Conservation (phyloP, 53 echinoderm and acorn worm species). For the Paelopatides confundens region DNA sequence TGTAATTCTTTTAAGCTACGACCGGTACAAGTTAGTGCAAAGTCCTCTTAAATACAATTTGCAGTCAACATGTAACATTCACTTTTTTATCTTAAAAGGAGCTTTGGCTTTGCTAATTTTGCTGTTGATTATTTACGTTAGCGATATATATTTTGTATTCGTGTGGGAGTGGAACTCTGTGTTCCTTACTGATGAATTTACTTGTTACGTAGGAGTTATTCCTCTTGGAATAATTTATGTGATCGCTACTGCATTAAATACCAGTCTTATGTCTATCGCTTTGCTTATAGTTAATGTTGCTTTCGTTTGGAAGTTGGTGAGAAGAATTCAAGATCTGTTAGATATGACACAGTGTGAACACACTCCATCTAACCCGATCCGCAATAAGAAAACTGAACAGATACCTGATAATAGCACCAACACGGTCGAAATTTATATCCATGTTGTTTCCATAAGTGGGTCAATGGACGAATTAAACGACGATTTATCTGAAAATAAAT, state of each 20-base stretch:
- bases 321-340: not conserved
- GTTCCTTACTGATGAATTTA: not conserved
- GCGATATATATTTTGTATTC: no score
- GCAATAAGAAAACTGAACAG: no score
- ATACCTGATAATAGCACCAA: no score
- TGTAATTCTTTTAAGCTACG: not conserved
- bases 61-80: not conserved
- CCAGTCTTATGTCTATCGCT: not conserved
- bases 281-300: not conserved
- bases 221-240: not conserved
- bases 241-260: not conserved
- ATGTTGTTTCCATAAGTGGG: no score
- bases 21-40: not conserved
- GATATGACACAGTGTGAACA: not conserved
- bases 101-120: no score
- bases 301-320: not conserved
- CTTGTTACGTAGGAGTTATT: not conserved
- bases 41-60: not conserved
- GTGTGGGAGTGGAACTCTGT: no score
- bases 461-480: no score
- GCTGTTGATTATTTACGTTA: no score
- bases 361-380: no score
- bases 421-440: no score
- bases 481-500: no score
- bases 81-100: not conserved